Percentiles rank a stretch among this genome's conserved stretches.
Conservation (phyloP, 2,888 invertebrate genomes). For the Conistra vaccinii region DNA sequence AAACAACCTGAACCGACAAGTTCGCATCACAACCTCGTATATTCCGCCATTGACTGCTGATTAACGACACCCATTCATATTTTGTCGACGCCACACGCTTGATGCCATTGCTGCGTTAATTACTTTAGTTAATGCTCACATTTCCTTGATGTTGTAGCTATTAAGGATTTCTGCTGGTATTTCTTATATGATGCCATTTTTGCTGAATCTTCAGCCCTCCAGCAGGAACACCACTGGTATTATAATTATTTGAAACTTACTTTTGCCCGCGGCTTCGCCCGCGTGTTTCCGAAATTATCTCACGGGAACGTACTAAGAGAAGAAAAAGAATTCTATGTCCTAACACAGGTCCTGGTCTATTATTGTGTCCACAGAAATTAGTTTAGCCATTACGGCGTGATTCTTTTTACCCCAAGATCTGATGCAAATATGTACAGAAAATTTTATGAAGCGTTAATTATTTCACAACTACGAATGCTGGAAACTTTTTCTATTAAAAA, state of each 20-base stretch:
- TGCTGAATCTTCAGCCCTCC: not conserved
- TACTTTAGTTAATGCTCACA: slow-evolving; percentile 41
- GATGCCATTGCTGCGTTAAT: slow-evolving; percentile 51
- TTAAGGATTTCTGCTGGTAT: slow-evolving; percentile 14
- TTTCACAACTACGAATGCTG: not conserved
- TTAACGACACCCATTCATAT: slow-evolving; percentile 64
- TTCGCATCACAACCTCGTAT: slow-evolving; percentile 23
- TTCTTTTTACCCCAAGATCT: slow-evolving; percentile 4
- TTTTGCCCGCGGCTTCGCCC: not conserved
- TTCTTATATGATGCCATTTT: not conserved
- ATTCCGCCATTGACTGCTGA: slow-evolving; percentile 48
- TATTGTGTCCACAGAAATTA: not conserved
- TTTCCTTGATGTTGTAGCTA: slow-evolving; percentile 39
- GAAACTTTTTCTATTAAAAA: slow-evolving; percentile 2
- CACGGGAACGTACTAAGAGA: not conserved
- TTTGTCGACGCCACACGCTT: slow-evolving; percentile 54
- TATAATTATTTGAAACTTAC: not conserved
- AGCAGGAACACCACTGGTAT: not conserved
- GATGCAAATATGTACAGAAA: slow-evolving; percentile 7
- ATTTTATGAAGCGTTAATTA: not conserved
- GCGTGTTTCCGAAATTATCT: not conserved
- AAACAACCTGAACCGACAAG: slow-evolving; percentile 23
- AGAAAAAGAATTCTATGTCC: not conserved
- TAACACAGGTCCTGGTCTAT: not conserved
- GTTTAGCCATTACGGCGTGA: not conserved